phyloP scores from a whole-genome alignment of 2,888 invertebrate species.

The Brachycybe producta region DNA sequence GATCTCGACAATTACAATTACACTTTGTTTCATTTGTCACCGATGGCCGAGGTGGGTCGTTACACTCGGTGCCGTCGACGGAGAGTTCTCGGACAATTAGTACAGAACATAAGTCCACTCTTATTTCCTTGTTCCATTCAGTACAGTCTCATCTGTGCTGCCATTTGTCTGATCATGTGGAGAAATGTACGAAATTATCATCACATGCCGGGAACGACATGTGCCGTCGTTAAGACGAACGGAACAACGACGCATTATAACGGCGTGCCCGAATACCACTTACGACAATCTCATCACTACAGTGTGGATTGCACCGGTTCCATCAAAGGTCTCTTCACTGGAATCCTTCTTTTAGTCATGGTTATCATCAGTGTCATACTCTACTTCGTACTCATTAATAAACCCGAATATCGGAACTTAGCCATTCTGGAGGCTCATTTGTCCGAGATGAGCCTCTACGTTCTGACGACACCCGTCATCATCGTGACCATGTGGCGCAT shows the following conservation, averaged over 20 bases:
- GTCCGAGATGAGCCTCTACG: constrained; percentile 73
- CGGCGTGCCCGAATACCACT: neutral
- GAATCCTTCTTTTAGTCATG: constrained; percentile 70
- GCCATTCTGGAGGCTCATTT: constrained; percentile 81
- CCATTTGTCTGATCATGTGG: constrained; percentile 92
- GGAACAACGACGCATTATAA: neutral
- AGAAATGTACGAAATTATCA: constrained; percentile 52
- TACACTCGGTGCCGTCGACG: constrained; percentile 7
- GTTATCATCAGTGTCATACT: constrained; percentile 82
- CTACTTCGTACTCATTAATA: constrained; percentile 70
- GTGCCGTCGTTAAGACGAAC: no score
- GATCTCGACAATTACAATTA: neutral
- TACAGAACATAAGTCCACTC: constrained; percentile 83
- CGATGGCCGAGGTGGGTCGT: neutral
- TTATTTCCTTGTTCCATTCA: constrained; percentile 90
- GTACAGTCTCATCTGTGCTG: constrained; percentile 90
- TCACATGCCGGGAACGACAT: no score
- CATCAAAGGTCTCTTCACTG: constrained; percentile 83
- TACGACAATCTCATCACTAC: constrained; percentile 58
- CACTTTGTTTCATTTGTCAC: neutral
- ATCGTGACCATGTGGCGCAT: constrained; percentile 70
- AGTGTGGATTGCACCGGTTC: constrained; percentile 88
- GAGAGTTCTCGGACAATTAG: constrained; percentile 41
- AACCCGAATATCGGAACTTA: constrained; percentile 57
- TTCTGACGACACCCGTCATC: constrained; percentile 71